Base-by-base conservation (phyloP, 2,888 invertebrate genomes). In the Epicampocera succincta region DNA sequence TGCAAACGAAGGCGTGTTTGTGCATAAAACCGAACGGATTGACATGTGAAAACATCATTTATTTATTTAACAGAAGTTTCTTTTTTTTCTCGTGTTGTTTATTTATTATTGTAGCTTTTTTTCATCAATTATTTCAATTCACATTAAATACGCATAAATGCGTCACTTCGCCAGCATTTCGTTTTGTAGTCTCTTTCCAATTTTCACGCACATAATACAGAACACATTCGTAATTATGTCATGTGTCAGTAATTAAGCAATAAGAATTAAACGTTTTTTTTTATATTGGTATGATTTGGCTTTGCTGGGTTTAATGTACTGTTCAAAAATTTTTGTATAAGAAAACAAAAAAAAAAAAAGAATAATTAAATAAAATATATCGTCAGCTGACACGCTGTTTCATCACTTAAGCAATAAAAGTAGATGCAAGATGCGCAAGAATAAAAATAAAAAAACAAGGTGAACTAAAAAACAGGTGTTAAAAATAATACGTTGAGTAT, bases 121-220 rank as follows among this genome's bases (percentile, higher is more conserved):
- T 44, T 29, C 54, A 8, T 52, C 25, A 4, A 21, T 15, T 25
- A 15, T 33, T 68, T 48, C 21, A 48, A 38, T 46, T 69, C 69
- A 46, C 33, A 71, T 58, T 58, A 38, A 48, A 48, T 38, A 71
- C 48, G 46, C 71, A 48, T 48, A 71, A 60, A 48, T 71, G 71
- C 71, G 58, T 48, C 33, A 40, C 50, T 65, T 48, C 33, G n/a
- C 17, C n/a, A 21, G 48, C 19, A 13, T 21, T 50, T 50, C n/a
- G 12, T 38, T 50, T 6, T 48, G 33, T 0, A 48, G 46, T 29
- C 17, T 13, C 17, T 63, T 29, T 12, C 21, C 13, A 13, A 58
- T 19, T 25, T 40, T 25, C 44, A 44, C 25, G 61, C 46, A 17
- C 15, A 61, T 44, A 44, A 2, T 46, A 25, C 44, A 25, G 44